phyloP scores from a whole-genome alignment of 2,113 vertebrate species.

The Entosphenus tridentatus region DNA sequence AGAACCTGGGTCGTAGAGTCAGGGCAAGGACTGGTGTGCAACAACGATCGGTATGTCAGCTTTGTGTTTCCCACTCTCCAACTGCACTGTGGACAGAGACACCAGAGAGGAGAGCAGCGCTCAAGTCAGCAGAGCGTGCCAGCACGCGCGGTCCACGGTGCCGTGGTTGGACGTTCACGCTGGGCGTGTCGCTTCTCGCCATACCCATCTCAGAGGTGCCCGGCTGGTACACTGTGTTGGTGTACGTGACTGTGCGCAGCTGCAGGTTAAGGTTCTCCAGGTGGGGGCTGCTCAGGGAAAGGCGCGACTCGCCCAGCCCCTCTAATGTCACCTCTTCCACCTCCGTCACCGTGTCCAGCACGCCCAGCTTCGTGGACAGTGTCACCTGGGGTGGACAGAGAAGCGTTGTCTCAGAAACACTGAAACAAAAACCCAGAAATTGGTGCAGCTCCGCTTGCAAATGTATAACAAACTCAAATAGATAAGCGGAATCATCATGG shows the following conservation, averaged over 20 bases:
- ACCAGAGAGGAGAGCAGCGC: conserved; percentile 3
- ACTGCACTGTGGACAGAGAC: conserved; percentile 14
- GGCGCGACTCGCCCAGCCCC: conserved; percentile 16
- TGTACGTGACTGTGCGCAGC: conserved; percentile 22
- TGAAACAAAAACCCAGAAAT: too few species aligned
- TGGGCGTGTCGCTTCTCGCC: too few species aligned
- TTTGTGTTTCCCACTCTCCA: conserved; percentile 15
- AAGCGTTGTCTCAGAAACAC: too few species aligned
- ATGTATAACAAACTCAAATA: too few species aligned
- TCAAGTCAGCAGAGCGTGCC: conserved; percentile 7
- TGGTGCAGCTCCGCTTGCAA: too few species aligned
- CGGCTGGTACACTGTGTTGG: conserved; percentile 21
- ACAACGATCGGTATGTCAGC: conserved; percentile 24
- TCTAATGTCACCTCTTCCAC: conserved; percentile 11
- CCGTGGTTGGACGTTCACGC: too few species aligned
- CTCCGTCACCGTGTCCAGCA: conserved; percentile 15
- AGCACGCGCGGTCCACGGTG: too few species aligned
- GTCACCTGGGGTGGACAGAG: conserved; percentile 16
- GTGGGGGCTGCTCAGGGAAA: conserved; percentile 16
- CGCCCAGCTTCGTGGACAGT: conserved; percentile 19
- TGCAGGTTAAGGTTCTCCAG: conserved; percentile 18
- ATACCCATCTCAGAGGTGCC: conserved; percentile 21
- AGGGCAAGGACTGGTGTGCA: conserved; percentile 17
- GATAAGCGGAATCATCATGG: too few species aligned
- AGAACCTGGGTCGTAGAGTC: conserved; percentile 23